Conservation (phyloP, 2,888 invertebrate species). For the Pammene aurita region DNA sequence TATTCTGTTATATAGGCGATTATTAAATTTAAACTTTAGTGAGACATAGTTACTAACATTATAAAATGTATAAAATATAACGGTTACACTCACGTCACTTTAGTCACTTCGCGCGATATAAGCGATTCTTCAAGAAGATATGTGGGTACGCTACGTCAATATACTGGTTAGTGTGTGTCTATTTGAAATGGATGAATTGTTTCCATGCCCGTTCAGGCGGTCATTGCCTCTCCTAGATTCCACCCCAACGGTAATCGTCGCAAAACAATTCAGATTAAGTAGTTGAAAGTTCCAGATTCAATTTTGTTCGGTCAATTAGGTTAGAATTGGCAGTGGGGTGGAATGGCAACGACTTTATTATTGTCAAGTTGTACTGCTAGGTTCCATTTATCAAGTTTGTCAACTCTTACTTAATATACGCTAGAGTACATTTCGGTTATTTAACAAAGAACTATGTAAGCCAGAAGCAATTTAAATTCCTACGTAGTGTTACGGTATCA, state of each 20-base stretch:
- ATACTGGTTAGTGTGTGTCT: too few species aligned
- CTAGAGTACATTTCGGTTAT: neutral
- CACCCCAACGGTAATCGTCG: conserved; percentile 14
- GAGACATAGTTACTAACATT: too few species aligned
- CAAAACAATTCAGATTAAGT: conserved; percentile 24
- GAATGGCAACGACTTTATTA: conserved; percentile 9
- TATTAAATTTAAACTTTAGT: too few species aligned
- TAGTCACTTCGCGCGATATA: too few species aligned
- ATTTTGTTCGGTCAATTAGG: conserved; percentile 23
- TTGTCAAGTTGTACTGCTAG: neutral
- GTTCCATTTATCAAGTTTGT: neutral
- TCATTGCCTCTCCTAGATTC: conserved; percentile 24
- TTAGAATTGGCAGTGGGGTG: conserved; percentile 15
- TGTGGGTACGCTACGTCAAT: too few species aligned
- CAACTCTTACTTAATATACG: neutral
- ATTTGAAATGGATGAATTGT: neutral
- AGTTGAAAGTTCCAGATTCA: conserved; percentile 24
- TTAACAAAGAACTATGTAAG: neutral
- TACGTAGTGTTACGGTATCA: too few species aligned
- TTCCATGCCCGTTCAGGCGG: conserved; percentile 8
- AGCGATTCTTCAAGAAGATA: too few species aligned
- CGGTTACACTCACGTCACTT: too few species aligned
- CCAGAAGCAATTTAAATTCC: too few species aligned
- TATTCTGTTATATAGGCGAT: too few species aligned
- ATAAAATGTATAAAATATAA: too few species aligned